phyloP scores from a whole-genome alignment of 2,888 invertebrate species.

The Tetragnatha montana region DNA sequence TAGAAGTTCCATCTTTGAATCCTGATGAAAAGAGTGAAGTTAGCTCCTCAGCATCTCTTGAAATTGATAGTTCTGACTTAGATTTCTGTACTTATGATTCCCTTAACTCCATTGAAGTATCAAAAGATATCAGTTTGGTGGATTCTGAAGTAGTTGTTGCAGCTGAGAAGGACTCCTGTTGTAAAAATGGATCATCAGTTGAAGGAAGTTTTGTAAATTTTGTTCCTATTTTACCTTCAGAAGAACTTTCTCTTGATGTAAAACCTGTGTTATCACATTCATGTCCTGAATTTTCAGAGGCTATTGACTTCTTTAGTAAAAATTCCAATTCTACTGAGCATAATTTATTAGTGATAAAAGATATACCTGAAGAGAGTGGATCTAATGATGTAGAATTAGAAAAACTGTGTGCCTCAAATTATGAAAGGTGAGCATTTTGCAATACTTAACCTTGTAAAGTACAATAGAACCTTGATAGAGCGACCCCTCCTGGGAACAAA shows the following conservation, averaged over 20 bases:
- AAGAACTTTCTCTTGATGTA: too few relatives aligned
- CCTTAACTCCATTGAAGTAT: slow-evolving; percentile 6
- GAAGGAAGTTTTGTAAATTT: background rate
- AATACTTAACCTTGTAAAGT: too few relatives aligned
- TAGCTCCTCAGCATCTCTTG: slow-evolving; percentile 25
- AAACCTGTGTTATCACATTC: background rate
- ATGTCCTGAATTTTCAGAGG: background rate
- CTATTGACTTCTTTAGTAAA: background rate
- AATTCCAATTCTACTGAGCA: background rate
- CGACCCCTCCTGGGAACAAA: too few relatives aligned
- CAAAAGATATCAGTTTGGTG: slow-evolving; percentile 10
- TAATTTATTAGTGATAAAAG: too few relatives aligned
- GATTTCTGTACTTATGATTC: slow-evolving; percentile 32
- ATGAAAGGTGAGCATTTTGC: too few relatives aligned
- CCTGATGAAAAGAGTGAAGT: slow-evolving; percentile 16
- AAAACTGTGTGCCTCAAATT: too few relatives aligned
- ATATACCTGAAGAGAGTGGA: slow-evolving; percentile 5
- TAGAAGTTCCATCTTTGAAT: slow-evolving; percentile 11
- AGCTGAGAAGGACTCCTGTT: background rate
- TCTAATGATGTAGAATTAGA: too few relatives aligned
- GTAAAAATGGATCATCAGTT: background rate
- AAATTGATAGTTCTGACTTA: slow-evolving; percentile 50
- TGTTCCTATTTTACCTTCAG: background rate
- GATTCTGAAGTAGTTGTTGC: slow-evolving; percentile 15
- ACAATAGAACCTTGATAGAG: too few relatives aligned